These are phyloP conservation scores for Trichoplusia ni DNA, from an alignment of 1,140 invertebrate genomes.

Conservation along the genomic window DNA sequence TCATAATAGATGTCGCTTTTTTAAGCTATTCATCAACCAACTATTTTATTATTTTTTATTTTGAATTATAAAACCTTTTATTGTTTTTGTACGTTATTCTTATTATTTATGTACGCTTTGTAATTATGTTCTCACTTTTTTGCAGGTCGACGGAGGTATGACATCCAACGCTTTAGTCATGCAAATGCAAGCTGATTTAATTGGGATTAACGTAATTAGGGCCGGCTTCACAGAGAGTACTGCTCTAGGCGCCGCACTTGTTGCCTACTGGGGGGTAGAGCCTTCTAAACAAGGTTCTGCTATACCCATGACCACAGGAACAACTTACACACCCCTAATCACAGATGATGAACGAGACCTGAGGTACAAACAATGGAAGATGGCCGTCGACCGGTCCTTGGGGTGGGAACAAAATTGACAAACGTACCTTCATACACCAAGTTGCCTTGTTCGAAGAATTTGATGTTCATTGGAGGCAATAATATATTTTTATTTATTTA, in stretches of 20 bases:
- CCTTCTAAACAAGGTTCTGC: conserved; percentile 62
- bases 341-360: conserved; percentile 87
- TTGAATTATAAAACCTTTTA: too few relatives aligned
- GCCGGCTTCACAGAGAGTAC: conserved; percentile 93
- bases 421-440: background rate
- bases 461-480: too few relatives aligned
- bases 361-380: conserved; percentile 91
- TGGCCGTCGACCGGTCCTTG: conserved; percentile 90
- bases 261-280: conserved; percentile 87
- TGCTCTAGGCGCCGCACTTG: conserved; percentile 91
- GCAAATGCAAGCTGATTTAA: conserved; percentile 85
- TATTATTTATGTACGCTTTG: background rate
- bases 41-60: too few relatives aligned
- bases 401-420: conserved; percentile 86
- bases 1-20: too few relatives aligned
- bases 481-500: too few relatives aligned
- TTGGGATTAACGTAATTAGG: conserved; percentile 84
- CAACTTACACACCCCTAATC: conserved; percentile 86
- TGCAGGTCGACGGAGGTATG: conserved; percentile 96
- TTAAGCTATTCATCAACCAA: too few relatives aligned
- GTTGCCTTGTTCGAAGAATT: too few relatives aligned
- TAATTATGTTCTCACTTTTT: background rate
- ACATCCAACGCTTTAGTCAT: conserved; percentile 93
- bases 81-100: background rate
- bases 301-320: conserved; percentile 81